A percentile compares a stretch with the other conserved stretches of the same genome.
Evolutionary conservation across 2,797 vertebrate genomes (phyloP).

Genomic region (Molossus alvarezi): DNA sequence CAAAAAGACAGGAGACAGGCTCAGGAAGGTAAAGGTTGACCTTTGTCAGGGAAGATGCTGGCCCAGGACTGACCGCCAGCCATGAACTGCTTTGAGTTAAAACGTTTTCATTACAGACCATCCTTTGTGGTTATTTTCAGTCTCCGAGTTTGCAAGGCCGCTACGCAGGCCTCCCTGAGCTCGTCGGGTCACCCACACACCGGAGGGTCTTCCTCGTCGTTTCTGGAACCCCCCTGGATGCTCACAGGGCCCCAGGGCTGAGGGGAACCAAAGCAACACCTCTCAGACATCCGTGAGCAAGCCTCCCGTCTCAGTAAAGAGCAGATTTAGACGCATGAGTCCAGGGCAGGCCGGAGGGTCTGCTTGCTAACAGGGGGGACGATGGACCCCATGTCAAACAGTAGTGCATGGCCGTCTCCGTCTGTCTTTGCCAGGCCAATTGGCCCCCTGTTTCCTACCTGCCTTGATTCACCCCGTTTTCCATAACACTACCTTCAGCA

Average conservation of each 20-base stretch:
- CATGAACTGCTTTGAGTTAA: no score
- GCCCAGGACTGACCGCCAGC: no score
- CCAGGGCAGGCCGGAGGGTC: background rate
- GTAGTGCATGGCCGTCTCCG: background rate
- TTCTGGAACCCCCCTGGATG: rapidly evolving
- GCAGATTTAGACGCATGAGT: background rate
- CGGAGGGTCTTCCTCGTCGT: background rate
- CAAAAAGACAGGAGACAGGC: no score
- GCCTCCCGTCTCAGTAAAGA: background rate
- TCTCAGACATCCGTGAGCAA: background rate
- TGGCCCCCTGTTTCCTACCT: background rate
- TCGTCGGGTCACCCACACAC: no score
- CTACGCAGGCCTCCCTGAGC: no score
- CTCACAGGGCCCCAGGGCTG: background rate
- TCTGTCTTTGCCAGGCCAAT: rapidly evolving
- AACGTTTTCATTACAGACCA: no score
- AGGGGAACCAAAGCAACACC: background rate
- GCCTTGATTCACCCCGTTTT: background rate
- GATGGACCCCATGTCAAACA: no score
- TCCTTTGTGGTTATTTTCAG: no score
- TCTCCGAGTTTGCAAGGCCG: no score
- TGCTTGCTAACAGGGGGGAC: background rate
- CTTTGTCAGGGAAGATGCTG: no score
- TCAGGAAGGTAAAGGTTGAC: no score
- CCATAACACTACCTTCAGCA: background rate